These are phyloP conservation scores for Aphelocoma coerulescens DNA, from an alignment of 2,113 vertebrate species.

Conservation along the genomic window DNA sequence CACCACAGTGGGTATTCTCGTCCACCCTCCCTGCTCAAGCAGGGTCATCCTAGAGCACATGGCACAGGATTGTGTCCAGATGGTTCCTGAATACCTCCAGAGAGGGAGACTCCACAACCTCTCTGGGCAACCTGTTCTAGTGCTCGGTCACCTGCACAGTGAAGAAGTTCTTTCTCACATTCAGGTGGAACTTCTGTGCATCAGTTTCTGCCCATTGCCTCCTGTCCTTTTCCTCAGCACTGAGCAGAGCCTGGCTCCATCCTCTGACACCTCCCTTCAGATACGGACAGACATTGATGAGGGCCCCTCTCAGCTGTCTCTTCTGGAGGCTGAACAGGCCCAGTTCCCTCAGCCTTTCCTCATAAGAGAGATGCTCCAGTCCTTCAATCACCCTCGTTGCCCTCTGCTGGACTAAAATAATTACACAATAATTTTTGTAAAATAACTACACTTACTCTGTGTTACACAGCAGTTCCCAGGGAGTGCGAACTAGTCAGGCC, in stretches of 20 bases:
- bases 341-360: not conserved
- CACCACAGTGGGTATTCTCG: not conserved
- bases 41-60: not conserved
- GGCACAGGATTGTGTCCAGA: not conserved
- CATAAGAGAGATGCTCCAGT: not conserved
- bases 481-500: not conserved
- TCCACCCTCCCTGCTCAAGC: not conserved
- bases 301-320: accelerated
- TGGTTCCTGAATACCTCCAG: accelerated
- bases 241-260: not conserved
- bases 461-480: not conserved
- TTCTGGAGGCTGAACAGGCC: too few species aligned
- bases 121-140: not conserved
- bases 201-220: not conserved
- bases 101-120: not conserved
- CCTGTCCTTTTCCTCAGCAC: accelerated
- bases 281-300: accelerated
- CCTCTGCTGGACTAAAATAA: not conserved
- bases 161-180: not conserved
- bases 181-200: not conserved
- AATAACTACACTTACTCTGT: not conserved
- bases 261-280: not conserved
- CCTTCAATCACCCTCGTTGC: not conserved
- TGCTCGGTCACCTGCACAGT: not conserved
- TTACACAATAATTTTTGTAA: not conserved